Conservation (phyloP, 1,140 invertebrate species). For the Polypedilum pembai region DNA sequence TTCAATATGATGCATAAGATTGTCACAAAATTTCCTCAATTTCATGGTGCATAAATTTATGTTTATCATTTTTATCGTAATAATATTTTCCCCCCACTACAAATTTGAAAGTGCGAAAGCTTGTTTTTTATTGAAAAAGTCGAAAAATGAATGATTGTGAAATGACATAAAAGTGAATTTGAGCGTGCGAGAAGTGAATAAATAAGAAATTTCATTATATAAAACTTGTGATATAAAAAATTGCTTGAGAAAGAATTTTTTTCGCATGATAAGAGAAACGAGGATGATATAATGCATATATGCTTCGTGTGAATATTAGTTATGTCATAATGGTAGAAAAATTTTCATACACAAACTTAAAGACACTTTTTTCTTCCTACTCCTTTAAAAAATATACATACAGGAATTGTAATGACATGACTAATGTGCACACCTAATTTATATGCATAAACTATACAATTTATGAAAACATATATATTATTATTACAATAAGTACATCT, state of each 20-base stretch:
- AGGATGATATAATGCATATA: neutral
- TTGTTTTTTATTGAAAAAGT: no score
- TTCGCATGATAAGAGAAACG: conserved; percentile 7
- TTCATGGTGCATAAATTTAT: no score
- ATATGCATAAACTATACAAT: neutral
- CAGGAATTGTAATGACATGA: conserved; percentile 11
- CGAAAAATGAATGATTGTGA: neutral
- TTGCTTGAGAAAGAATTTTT: conserved; percentile 5
- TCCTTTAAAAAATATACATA: neutral
- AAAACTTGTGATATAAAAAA: conserved; percentile 5
- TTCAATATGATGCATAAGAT: no score
- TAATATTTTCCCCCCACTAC: no score
- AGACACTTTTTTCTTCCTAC: neutral
- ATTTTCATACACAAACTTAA: neutral
- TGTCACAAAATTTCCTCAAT: no score
- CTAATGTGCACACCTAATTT: neutral
- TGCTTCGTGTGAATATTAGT: neutral
- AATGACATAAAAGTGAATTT: conserved; percentile 1
- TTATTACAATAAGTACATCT: neutral
- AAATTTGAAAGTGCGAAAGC: no score
- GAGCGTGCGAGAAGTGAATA: neutral
- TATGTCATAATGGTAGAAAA: neutral
- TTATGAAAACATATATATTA: neutral
- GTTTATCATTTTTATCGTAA: no score
- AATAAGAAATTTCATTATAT: neutral